These are phyloP conservation scores for Platyscapa corneri DNA, from an alignment of 1,140 invertebrate genomes.

Conservation along the genomic window DNA sequence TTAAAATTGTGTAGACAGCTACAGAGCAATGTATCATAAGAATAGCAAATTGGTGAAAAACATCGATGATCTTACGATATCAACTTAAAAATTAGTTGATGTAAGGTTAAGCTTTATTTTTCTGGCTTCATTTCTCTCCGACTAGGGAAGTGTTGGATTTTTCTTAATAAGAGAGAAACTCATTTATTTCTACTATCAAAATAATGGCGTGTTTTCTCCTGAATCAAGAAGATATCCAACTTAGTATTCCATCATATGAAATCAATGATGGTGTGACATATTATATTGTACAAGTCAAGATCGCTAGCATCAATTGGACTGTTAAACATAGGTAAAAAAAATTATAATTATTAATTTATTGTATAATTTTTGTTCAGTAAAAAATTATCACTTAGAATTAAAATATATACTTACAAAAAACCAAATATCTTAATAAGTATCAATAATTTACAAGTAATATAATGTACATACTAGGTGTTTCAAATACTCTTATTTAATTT, in stretches of 20 bases:
- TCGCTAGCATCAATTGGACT: slow-evolving; percentile 85
- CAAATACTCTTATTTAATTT: not conserved
- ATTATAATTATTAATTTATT: not conserved
- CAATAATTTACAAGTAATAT: too few species aligned
- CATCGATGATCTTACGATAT: not conserved
- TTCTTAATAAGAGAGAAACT: not conserved
- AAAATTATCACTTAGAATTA: not conserved
- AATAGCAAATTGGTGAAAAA: not conserved
- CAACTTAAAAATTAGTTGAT: not conserved
- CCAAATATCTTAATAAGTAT: too few species aligned
- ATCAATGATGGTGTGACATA: slow-evolving; percentile 77
- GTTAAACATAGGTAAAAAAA: slow-evolving; percentile 79
- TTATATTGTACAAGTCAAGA: slow-evolving; percentile 81
- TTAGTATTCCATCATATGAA: slow-evolving; percentile 77
- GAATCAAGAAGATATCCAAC: slow-evolving; percentile 76
- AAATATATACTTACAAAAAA: too few species aligned
- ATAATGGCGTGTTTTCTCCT: slow-evolving; percentile 80
- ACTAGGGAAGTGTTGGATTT: not conserved
- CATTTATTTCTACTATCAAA: not conserved
- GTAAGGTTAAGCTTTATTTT: slow-evolving; percentile 6
- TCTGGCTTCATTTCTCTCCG: too few species aligned
- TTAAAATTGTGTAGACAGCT: not conserved
- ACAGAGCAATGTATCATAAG: not conserved
- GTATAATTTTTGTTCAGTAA: not conserved
- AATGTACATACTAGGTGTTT: too few species aligned